Percentiles rank a stretch among this genome's conserved stretches.
phyloP scores from a whole-genome alignment of 2,797 vertebrate species.

The Pogoniulus pusillus region DNA sequence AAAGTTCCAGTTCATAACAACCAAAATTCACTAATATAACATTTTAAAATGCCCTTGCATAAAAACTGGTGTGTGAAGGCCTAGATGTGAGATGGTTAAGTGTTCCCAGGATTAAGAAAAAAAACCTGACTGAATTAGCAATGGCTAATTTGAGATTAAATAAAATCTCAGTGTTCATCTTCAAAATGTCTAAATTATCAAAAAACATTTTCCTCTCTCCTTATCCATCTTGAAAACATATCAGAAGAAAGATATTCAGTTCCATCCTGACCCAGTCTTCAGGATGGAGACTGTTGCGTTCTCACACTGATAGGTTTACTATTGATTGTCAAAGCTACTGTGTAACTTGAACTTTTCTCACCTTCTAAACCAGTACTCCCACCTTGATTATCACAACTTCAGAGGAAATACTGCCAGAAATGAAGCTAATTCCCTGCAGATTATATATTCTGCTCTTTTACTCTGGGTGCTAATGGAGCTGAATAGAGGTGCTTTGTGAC shows the following conservation, averaged over 20 bases:
- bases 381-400: background rate
- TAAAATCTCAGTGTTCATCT: background rate
- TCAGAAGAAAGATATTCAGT: background rate
- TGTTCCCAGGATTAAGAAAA: background rate
- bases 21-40: slow-evolving; percentile 20
- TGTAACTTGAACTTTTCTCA: background rate
- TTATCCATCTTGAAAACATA: background rate
- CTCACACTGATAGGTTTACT: background rate
- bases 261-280: background rate
- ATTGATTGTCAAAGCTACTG: background rate
- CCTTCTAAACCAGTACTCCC: background rate
- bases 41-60: background rate
- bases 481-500: background rate
- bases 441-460: background rate
- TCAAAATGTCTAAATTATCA: background rate
- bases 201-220: background rate
- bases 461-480: background rate
- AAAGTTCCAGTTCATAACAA: slow-evolving; percentile 41
- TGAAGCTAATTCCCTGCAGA: background rate
- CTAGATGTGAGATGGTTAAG: background rate
- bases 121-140: background rate
- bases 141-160: background rate
- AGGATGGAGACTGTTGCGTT: background rate
- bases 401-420: background rate
- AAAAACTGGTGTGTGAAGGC: background rate